Conservation (phyloP, 2,113 vertebrate species). For the Percopsis transmontana region DNA sequence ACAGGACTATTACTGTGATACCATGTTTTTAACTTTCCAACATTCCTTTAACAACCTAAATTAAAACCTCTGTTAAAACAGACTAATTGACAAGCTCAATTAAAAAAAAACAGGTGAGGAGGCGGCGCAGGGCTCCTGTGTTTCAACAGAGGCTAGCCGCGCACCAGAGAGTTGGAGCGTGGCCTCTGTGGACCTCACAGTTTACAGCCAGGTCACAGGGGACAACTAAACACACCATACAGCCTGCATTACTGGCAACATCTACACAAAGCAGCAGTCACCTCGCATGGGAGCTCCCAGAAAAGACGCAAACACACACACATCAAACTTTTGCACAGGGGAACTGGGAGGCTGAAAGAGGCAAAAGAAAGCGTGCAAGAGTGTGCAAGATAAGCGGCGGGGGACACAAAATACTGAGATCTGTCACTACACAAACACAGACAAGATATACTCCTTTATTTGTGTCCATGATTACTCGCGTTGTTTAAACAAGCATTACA, state of each 20-base stretch:
- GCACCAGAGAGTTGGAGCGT: conserved; percentile 14
- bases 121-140: not conserved
- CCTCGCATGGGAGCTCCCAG: conserved; percentile 24
- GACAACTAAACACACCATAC: conserved; percentile 22
- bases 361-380: conserved; percentile 19
- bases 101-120: not conserved
- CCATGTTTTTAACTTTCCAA: too few species aligned
- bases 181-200: conserved; percentile 15
- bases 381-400: not conserved
- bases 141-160: conserved; percentile 3
- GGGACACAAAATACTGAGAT: conserved; percentile 12
- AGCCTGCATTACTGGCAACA: conserved; percentile 41
- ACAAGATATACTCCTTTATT: too few species aligned
- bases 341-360: conserved; percentile 31
- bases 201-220: conserved; percentile 17
- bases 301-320: conserved; percentile 31
- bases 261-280: conserved; percentile 10
- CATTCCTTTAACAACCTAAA: too few species aligned
- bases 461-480: too few species aligned
- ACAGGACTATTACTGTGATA: too few species aligned
- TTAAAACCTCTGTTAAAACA: too few species aligned
- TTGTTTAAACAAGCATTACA: too few species aligned
- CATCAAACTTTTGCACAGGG: conserved; percentile 38
- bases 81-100: conserved; percentile 23
- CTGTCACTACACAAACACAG: conserved; percentile 8